These are phyloP conservation scores for Chloebia gouldiae DNA, from an alignment of 2,113 vertebrate species.

Conservation along the genomic window DNA sequence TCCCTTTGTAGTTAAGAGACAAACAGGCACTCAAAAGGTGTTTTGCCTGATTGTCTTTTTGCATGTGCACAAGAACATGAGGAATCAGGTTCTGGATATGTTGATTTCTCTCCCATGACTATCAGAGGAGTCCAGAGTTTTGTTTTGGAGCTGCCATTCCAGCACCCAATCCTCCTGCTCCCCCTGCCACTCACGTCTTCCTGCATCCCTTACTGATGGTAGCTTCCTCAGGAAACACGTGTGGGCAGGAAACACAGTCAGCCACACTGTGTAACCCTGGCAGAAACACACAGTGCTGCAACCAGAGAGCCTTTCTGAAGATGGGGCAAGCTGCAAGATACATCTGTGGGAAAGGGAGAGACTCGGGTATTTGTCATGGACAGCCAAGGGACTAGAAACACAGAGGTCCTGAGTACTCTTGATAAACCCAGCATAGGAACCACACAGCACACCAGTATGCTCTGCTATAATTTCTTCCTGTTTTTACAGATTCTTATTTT, in stretches of 20 bases:
- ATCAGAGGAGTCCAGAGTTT: neutral
- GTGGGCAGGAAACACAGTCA: neutral
- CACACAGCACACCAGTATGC: neutral
- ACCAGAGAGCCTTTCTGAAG: neutral
- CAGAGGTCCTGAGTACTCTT: neutral
- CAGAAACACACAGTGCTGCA: neutral
- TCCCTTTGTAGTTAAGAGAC: neutral
- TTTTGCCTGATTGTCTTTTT: neutral
- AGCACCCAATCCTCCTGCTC: neutral
- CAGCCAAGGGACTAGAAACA: neutral
- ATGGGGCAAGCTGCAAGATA: neutral
- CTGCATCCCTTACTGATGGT: neutral
- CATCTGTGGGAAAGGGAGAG: neutral
- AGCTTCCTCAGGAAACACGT: neutral
- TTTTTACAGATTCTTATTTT: neutral
- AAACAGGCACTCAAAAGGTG: neutral
- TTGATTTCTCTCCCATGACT: neutral
- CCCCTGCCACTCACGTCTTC: neutral
- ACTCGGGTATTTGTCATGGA: neutral
- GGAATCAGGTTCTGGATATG: neutral
- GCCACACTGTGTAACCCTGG: neutral
- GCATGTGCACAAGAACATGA: neutral
- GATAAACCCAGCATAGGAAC: neutral
- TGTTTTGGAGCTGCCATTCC: neutral
- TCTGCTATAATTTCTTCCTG: neutral